A percentile compares a stretch with the other conserved stretches of the same genome.
Evolutionary conservation across 2,888 invertebrate species (phyloP).

Genomic region (Odontocolon sp.): DNA sequence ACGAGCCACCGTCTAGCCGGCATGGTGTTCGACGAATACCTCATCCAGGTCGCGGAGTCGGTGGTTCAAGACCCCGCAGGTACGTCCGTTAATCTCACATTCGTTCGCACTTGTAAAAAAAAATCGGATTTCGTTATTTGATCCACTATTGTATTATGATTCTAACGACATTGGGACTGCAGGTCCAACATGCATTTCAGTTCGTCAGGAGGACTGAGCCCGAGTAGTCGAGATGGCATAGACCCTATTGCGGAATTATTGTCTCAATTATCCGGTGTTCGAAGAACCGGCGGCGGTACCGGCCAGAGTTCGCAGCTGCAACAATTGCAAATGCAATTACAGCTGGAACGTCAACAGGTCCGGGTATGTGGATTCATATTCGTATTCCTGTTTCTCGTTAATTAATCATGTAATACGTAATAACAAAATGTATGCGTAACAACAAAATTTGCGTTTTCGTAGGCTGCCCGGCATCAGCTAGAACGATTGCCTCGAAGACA

Average conservation of each 20-base stretch:
- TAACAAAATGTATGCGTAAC: neutral
- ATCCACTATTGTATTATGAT: slow-evolving; percentile 62
- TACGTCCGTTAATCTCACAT: slow-evolving; percentile 56
- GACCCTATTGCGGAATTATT: slow-evolving; percentile 98
- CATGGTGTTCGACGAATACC: slow-evolving; percentile 91
- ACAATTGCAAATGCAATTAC: slow-evolving; percentile 97
- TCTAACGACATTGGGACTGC: slow-evolving; percentile 67
- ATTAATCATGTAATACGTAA: slow-evolving; percentile 1
- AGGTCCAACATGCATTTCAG: slow-evolving; percentile 97
- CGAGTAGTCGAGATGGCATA: slow-evolving; percentile 95
- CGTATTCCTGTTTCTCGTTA: no score
- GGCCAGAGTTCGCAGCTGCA: slow-evolving; percentile 89
- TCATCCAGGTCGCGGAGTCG: slow-evolving; percentile 87
- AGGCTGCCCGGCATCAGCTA: slow-evolving; percentile 92
- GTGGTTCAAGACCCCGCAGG: slow-evolving; percentile 89
- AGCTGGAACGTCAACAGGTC: slow-evolving; percentile 94
- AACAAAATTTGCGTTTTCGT: slow-evolving; percentile 11
- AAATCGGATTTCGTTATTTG: slow-evolving; percentile 25
- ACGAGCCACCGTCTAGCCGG: slow-evolving; percentile 92
- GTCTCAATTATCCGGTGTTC: slow-evolving; percentile 96
- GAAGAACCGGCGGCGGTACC: slow-evolving; percentile 85
- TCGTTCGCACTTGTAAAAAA: neutral
- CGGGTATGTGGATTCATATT: slow-evolving; percentile 78
- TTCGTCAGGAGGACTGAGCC: slow-evolving; percentile 92
- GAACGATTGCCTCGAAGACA: slow-evolving; percentile 94